These are phyloP conservation scores for Mus spicilegus DNA, from an alignment of 2,113 vertebrate genomes.

Conservation along the genomic window DNA sequence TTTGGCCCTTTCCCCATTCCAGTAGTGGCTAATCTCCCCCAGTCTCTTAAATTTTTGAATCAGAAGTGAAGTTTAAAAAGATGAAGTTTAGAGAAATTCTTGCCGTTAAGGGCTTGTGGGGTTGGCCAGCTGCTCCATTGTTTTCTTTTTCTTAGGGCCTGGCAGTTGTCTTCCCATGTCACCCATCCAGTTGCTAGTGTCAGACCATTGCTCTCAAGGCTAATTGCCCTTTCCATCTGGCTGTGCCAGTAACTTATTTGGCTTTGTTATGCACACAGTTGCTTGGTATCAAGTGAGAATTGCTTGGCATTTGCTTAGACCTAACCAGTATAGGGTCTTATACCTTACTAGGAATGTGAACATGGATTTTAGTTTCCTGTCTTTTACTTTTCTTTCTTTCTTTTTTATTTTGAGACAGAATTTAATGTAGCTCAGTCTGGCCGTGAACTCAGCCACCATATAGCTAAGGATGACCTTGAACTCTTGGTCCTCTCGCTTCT, in stretches of 20 bases:
- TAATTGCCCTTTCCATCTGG: constrained; percentile 29
- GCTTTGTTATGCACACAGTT: constrained; percentile 42
- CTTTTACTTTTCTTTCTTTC: no score
- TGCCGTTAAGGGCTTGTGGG: not conserved
- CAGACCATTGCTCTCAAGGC: constrained; percentile 29
- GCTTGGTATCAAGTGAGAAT: constrained; percentile 27
- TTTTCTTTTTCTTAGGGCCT: constrained; percentile 24
- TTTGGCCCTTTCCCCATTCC: not conserved
- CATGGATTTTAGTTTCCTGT: constrained; percentile 1
- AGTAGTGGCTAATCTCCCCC: not conserved
- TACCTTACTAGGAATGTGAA: not conserved
- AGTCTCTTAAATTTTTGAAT: constrained; percentile 33
- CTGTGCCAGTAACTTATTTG: constrained; percentile 62
- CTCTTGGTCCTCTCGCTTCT: not conserved
- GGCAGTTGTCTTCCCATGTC: constrained; percentile 24
- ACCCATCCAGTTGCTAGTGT: constrained; percentile 43
- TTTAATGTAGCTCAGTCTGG: not conserved
- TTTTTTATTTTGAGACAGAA: not conserved
- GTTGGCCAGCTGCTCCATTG: constrained; percentile 20
- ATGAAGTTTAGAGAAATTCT: constrained; percentile 58
- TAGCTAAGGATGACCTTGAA: not conserved
- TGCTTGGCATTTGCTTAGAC: constrained; percentile 35
- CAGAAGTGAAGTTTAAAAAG: constrained; percentile 33
- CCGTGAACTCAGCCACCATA: not conserved
- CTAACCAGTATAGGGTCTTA: constrained; percentile 26